Conservation (phyloP, 2,797 vertebrate species). For the Acanthurus tractus region DNA sequence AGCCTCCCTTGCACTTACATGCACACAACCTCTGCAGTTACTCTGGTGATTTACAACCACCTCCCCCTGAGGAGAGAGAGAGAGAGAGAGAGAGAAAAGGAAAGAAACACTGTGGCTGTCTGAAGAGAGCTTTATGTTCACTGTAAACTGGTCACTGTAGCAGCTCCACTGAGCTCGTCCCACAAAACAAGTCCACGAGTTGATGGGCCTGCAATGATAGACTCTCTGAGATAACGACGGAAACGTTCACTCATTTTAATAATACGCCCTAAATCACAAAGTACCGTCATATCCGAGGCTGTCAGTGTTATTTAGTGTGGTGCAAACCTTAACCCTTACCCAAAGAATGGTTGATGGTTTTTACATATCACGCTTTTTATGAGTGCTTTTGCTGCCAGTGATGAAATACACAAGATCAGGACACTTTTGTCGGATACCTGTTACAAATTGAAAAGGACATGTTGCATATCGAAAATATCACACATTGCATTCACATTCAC, state of each 20-base stretch:
- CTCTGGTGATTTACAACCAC: slow-evolving; percentile 66
- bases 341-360: slow-evolving; percentile 23
- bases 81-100: slow-evolving; percentile 9
- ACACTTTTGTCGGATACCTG: slow-evolving; percentile 20
- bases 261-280: slow-evolving; percentile 27
- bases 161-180: slow-evolving; percentile 35
- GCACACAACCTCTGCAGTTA: slow-evolving; percentile 56
- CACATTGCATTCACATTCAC: background rate
- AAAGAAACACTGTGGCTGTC: slow-evolving; percentile 50
- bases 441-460: slow-evolving; percentile 19
- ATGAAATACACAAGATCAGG: slow-evolving; percentile 23
- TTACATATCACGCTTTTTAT: slow-evolving; percentile 35
- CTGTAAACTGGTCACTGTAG: slow-evolving; percentile 57
- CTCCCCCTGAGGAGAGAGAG: slow-evolving; percentile 26
- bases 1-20: slow-evolving; percentile 67
- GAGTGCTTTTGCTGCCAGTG: slow-evolving; percentile 2
- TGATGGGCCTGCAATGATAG: slow-evolving; percentile 40
- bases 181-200: slow-evolving; percentile 45
- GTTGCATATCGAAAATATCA: background rate
- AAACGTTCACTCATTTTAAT: slow-evolving; percentile 54
- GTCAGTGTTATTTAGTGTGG: background rate
- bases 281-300: slow-evolving; percentile 18
- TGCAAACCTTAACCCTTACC: no score
- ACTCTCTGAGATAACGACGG: slow-evolving; percentile 54
- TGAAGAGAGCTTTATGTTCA: slow-evolving; percentile 55